Percentiles rank a stretch among this genome's conserved stretches.
Evolutionary conservation across 2,797 vertebrate genomes (phyloP).

Genomic region (Adrianichthys oophorus): DNA sequence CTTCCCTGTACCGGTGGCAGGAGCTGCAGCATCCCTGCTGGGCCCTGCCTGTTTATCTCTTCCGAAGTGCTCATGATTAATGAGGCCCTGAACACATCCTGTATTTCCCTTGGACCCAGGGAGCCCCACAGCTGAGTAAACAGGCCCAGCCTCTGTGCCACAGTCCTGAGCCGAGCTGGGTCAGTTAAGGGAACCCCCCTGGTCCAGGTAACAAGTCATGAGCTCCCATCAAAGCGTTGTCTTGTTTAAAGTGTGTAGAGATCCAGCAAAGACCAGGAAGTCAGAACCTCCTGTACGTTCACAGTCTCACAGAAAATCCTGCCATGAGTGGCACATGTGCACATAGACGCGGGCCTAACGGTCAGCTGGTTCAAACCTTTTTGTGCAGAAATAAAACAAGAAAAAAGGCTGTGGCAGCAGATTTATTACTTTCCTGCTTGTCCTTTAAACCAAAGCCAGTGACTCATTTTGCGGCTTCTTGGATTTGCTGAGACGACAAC

Average conservation of each 20-base stretch:
- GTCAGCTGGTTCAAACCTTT: constrained; percentile 35
- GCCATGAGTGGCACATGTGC: constrained; percentile 44
- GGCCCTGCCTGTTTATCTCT: constrained; percentile 85
- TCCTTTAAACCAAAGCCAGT: constrained; percentile 24
- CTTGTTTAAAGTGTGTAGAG: constrained; percentile 4
- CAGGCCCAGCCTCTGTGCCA: constrained; percentile 66
- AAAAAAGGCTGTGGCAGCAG: constrained; percentile 29
- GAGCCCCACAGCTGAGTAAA: constrained; percentile 91
- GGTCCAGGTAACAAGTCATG: constrained; percentile 71
- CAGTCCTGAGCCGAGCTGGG: constrained; percentile 46
- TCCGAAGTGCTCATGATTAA: constrained; percentile 87
- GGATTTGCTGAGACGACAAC: constrained; percentile 19
- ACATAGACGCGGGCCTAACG: constrained; percentile 37
- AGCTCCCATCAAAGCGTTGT: constrained; percentile 27
- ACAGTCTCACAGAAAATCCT: background rate
- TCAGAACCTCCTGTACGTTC: constrained; percentile 19
- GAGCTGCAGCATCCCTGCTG: constrained; percentile 79
- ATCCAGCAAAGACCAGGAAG: constrained; percentile 26
- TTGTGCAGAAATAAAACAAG: background rate
- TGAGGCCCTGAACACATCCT: constrained; percentile 85
- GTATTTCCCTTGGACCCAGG: constrained; percentile 78
- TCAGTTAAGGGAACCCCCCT: constrained; percentile 48
- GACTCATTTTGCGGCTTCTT: constrained; percentile 24
- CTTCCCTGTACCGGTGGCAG: constrained; percentile 47
- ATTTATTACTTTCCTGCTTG: constrained; percentile 50